phyloP scores from a whole-genome alignment of 2,888 invertebrate species.

The Heterodera filipjevi region DNA sequence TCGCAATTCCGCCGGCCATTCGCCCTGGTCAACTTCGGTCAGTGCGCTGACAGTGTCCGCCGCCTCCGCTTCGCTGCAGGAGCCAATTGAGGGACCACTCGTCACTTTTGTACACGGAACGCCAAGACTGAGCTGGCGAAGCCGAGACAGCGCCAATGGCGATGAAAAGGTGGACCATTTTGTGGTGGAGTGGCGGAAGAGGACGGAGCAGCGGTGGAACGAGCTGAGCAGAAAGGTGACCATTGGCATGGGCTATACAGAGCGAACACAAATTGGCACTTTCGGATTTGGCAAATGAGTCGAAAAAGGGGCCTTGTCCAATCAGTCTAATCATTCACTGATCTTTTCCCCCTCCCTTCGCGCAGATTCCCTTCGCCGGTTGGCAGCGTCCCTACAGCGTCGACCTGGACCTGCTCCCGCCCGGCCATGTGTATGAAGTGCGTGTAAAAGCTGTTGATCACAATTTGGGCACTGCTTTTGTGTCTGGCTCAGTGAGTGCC shows the following conservation, averaged over 20 bases:
- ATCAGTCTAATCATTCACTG: background rate
- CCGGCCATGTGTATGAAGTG: conserved; percentile 58
- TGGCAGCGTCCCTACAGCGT: conserved; percentile 63
- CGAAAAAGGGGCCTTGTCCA: background rate
- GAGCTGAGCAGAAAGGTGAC: conserved; percentile 35
- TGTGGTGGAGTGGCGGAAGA: conserved; percentile 58
- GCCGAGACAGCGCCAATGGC: conserved; percentile 48
- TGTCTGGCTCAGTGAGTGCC: conserved; percentile 43
- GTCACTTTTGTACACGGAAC: conserved; percentile 56
- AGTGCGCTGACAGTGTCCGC: conserved; percentile 39
- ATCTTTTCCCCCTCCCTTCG: background rate
- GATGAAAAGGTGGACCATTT: conserved; percentile 58
- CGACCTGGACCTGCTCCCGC: conserved; percentile 58
- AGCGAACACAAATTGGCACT: too few species aligned
- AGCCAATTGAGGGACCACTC: conserved; percentile 62
- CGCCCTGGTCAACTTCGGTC: conserved; percentile 59
- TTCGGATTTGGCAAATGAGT: too few species aligned
- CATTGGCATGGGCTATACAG: background rate
- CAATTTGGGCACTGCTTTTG: conserved; percentile 57
- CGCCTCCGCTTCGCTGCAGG: conserved; percentile 54
- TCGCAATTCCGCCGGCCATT: conserved; percentile 61
- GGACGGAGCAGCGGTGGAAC: conserved; percentile 56
- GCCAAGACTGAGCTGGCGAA: conserved; percentile 59
- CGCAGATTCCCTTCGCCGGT: conserved; percentile 54
- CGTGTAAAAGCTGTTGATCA: conserved; percentile 52